Percentiles rank a stretch among this genome's conserved stretches.
Conservation (phyloP, 2,797 vertebrate genomes). For the Chrysolophus pictus region DNA sequence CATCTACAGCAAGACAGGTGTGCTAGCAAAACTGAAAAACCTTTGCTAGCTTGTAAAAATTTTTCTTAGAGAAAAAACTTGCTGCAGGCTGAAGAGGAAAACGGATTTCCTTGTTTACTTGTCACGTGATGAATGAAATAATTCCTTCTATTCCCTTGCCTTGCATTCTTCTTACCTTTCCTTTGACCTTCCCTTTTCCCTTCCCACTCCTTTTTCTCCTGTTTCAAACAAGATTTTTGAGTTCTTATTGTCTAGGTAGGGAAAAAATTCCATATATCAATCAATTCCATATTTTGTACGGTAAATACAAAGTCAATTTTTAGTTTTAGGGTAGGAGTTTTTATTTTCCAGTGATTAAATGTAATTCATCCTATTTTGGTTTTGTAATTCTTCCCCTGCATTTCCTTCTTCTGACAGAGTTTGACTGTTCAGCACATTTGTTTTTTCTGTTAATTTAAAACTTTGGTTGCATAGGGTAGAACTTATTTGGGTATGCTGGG, state of each 20-base stretch:
- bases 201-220: neutral
- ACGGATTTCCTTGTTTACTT: neutral
- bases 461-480: neutral
- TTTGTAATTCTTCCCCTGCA: neutral
- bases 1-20: neutral
- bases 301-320: neutral
- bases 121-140: neutral
- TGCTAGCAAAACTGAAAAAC: neutral
- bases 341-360: neutral
- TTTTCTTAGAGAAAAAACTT: neutral
- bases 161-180: neutral
- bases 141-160: neutral
- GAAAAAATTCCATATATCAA: neutral
- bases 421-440: neutral
- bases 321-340: fast-evolving
- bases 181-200: neutral
- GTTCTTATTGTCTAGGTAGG: neutral
- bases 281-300: neutral
- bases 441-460: neutral
- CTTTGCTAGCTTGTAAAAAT: neutral
- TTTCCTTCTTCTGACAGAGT: neutral
- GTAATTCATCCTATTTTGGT: neutral
- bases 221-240: neutral
- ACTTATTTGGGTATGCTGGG: neutral
- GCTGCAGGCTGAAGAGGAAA: neutral